phyloP scores from a whole-genome alignment of 2,113 vertebrate genomes.

The Cathartes aura region DNA sequence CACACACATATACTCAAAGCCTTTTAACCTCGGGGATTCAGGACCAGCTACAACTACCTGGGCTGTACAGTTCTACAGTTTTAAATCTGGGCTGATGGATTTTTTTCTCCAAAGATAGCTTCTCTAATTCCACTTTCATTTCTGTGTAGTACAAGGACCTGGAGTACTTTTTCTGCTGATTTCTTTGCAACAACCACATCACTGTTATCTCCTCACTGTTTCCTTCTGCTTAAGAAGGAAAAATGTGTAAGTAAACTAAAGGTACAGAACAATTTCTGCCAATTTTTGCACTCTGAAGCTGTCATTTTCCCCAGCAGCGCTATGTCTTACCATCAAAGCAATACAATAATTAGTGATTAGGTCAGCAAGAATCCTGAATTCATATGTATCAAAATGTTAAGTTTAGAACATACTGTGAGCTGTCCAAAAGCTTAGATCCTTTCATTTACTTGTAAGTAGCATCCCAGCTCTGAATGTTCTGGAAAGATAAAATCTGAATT shows the following conservation, averaged over 20 bases:
- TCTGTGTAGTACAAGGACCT: constrained; percentile 24
- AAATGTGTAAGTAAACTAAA: background rate
- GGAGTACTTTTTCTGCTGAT: constrained; percentile 61
- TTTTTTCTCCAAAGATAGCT: constrained; percentile 42
- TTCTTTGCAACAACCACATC: constrained; percentile 49
- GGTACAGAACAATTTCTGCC: background rate
- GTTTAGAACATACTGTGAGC: background rate
- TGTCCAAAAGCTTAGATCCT: background rate
- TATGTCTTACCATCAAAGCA: background rate
- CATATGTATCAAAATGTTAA: background rate
- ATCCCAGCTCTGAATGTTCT: background rate
- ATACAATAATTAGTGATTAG: background rate
- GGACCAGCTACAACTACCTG: constrained; percentile 40
- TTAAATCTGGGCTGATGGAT: background rate
- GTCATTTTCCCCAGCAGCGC: background rate
- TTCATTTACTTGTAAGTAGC: background rate
- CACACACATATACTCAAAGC: background rate
- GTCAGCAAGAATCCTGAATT: background rate
- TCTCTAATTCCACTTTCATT: constrained; percentile 63
- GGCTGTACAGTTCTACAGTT: constrained; percentile 70
- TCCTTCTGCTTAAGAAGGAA: background rate
- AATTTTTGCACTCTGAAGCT: background rate
- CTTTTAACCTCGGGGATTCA: background rate
- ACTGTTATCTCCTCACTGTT: background rate
- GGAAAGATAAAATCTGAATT: background rate